Percentiles rank a stretch among this genome's conserved stretches.
Evolutionary conservation across 1,140 invertebrate species (phyloP).

Genomic region (Drosophila triauraria): DNA sequence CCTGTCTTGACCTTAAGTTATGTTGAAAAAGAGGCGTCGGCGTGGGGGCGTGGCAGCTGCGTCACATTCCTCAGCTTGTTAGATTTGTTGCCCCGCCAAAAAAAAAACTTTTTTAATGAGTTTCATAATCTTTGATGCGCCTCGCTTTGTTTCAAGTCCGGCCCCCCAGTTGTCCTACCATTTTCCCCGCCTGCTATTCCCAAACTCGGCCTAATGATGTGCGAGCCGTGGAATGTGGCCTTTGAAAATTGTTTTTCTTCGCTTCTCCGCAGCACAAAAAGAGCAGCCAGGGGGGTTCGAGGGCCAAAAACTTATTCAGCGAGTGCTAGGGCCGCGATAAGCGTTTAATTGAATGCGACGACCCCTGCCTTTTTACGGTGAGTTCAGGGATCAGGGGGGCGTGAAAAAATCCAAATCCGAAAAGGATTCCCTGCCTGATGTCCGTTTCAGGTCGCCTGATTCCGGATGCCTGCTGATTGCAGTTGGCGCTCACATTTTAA

Average conservation of each 20-base stretch:
- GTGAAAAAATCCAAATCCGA: conserved; percentile 7
- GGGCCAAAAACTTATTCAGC: conserved; percentile 41
- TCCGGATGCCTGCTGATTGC: conserved; percentile 32
- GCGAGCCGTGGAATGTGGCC: conserved; percentile 39
- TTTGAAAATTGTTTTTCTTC: conserved; percentile 53
- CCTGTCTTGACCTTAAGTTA: conserved; percentile 27
- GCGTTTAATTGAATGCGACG: conserved; percentile 75
- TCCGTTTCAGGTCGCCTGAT: conserved; percentile 39
- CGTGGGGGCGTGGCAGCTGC: conserved; percentile 6
- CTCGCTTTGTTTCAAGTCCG: conserved; percentile 52
- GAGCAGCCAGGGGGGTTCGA: neutral
- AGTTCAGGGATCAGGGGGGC: neutral
- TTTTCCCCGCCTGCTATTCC: neutral
- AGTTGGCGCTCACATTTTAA: conserved; percentile 30
- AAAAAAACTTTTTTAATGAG: conserved; percentile 75
- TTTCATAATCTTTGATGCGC: conserved; percentile 77
- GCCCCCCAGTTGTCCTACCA: neutral
- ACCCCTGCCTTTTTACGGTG: conserved; percentile 8
- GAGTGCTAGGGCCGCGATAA: conserved; percentile 66
- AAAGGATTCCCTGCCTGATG: conserved; percentile 28
- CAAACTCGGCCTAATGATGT: conserved; percentile 51
- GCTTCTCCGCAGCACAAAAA: too few species aligned
- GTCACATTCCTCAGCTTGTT: conserved; percentile 50
- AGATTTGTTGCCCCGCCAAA: conserved; percentile 51
- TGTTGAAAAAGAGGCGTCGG: conserved; percentile 4